Base-by-base conservation (phyloP, 2,113 vertebrate species). In the Nerophis ophidion region DNA sequence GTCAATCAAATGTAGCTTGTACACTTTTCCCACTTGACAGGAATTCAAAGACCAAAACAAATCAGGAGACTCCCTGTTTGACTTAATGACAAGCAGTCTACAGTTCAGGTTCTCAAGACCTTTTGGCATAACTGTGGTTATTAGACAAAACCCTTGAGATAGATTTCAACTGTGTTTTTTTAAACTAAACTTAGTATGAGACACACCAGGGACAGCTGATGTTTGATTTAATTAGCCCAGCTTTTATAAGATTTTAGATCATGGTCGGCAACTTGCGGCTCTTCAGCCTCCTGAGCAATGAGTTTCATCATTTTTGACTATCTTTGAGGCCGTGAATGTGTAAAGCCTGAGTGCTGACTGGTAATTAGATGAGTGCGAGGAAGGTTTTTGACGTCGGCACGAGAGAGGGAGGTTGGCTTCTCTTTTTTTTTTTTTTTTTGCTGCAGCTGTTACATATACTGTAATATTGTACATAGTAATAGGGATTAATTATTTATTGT, bases 81-180 rank as follows among this genome's bases (percentile, higher is more conserved):
- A 40, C 19, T 55, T 0, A 49, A 58, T 7, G n/a, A 40, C 6
- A 0, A 50, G 15, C 51, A 61, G 35, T 26, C 8, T 59, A 15
- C 51, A 4, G 2, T 26, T 55, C 48, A 45, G 2, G 8, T 61
- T 75, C 78, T 36, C 68, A 65, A 17, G 76, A 69, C 57, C 14
- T 48, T 55, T 50, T 40, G 36, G n/a, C 55, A 50, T 16, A 19
- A 9, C 33, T 1, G 7, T 57, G 60, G 74, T 76, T 70, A 63
- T 70, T 68, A 44, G 40, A 3, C 14, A 19, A 36, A 44, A 34
- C 45, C 40, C 19, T 49, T 44, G 34, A 0, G 19, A 51, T 49
- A 33, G 45, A 19, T 48, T 4, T 8, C 8, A 13, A 2, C 46
- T 15, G 53, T 74, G 61, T 74, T 77, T 80, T 44, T 26, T 70